A percentile compares a stretch with the other conserved stretches of the same genome.
These are phyloP conservation scores for Centroberyx gerrardi DNA, from an alignment of 2,797 vertebrate species.

Conservation along the genomic window DNA sequence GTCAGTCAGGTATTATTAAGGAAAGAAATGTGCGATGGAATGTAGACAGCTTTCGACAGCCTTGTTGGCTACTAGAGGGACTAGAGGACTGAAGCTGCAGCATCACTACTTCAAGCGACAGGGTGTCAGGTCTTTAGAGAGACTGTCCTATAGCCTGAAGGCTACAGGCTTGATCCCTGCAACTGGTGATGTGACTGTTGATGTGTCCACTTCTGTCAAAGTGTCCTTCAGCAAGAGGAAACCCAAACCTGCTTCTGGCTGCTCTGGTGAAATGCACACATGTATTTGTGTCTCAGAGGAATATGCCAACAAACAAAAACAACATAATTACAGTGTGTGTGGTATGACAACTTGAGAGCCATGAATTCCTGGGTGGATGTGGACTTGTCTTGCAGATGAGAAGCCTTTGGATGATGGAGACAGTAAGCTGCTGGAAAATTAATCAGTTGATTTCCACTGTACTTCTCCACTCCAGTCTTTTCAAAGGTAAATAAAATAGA, in stretches of 20 bases:
- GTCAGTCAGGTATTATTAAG: conserved; percentile 8
- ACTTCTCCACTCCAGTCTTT: neutral
- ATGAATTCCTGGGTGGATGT: conserved; percentile 3
- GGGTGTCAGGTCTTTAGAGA: conserved; percentile 23
- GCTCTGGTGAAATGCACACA: conserved; percentile 2
- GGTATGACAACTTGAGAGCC: neutral
- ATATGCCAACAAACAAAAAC: conserved; percentile 17
- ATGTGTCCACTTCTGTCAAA: conserved; percentile 40
- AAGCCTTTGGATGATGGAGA: neutral
- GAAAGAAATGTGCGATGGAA: conserved; percentile 12
- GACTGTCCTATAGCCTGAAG: neutral
- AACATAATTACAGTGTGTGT: conserved; percentile 19
- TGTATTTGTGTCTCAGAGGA: conserved; percentile 16
- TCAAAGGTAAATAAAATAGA: conserved; percentile 8
- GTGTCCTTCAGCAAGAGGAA: conserved; percentile 13
- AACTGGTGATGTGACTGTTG: neutral
- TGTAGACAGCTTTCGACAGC: conserved; percentile 6
- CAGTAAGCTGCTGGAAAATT: neutral
- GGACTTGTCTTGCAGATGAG: conserved; percentile 5
- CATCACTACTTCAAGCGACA: conserved; percentile 1
- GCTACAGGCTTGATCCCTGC: too few species aligned
- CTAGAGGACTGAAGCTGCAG: neutral
- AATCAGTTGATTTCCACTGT: conserved; percentile 10
- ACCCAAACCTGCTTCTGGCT: neutral
- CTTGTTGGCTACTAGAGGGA: conserved; percentile 14